Base-by-base conservation (phyloP, 2,888 invertebrate species). In the Acrobasis suavella region DNA sequence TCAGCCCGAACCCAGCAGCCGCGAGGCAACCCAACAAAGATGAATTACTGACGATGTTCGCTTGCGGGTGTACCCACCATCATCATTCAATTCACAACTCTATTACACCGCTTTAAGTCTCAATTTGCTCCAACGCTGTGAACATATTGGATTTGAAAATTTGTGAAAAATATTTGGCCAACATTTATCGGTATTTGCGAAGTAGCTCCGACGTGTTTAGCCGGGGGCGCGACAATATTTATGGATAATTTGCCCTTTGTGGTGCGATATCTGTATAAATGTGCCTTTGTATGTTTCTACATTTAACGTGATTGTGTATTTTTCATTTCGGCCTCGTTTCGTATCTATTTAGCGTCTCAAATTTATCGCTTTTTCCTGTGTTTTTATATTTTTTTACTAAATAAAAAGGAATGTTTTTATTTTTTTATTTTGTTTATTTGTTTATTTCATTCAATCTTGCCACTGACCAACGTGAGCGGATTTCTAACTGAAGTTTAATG, bases 61-160 rank as follows among this genome's bases (percentile, higher is more conserved):
- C 77, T 66, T 62, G 67, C 64, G 72, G 67, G 60, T 59, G 37
- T 46, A 69, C 60, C 63, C 65, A 62, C 72, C 77, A 78, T 78
- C 74, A 78, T 75, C 72, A 80, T 82, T 80, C 83, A 83, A 83
- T 82, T 76, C 76, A 73, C 81, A 80, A 83, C 81, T 82, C 81
- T 83, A 82, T 83, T 76, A 79, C 76, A 65, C 66, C 69, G 69
- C 64, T 51, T 66, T 65, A 68, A 72, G 70, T 70, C 76, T 70
- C 72, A 73, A 71, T 77, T 79, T 74, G 69, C 67, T 68, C 69
- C 67, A 69, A 74, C 73, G 65, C 70, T 67, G 70, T 65, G 69
- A 68, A n/a, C 67, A 72, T 71, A 76, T 73, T 74, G 74, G 70
- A 72, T 72, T 70, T 69, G 69, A 73, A 77, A 78, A 74, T 76